Conservation (phyloP, 1,140 invertebrate species). For the Scaptomyza hsui region DNA sequence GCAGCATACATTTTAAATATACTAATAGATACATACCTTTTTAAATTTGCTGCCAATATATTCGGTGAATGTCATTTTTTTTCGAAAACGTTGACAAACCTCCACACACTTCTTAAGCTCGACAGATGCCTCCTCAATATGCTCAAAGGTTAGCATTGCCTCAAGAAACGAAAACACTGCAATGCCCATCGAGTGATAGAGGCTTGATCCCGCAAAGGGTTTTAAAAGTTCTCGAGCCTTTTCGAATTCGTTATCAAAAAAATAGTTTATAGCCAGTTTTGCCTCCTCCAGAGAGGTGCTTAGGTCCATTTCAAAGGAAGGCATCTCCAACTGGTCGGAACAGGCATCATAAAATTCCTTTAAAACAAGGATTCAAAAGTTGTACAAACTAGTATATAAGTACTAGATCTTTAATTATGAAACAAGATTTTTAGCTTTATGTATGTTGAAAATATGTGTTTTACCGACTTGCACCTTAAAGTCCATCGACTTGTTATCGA, state of each 20-base stretch:
- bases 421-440: too few relatives aligned
- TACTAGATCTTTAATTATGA: too few relatives aligned
- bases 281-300: conserved; percentile 88
- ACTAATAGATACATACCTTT: conserved; percentile 73
- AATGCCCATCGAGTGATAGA: conserved; percentile 96
- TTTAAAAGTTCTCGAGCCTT: conserved; percentile 90
- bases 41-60: conserved; percentile 93
- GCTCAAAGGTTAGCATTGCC: conserved; percentile 96
- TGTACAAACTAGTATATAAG: not conserved
- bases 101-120: conserved; percentile 90
- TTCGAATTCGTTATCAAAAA: conserved; percentile 95
- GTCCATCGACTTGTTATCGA: too few relatives aligned
- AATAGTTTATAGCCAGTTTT: conserved; percentile 89
- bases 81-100: conserved; percentile 90
- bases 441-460: too few relatives aligned
- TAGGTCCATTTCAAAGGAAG: conserved; percentile 85
- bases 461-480: too few relatives aligned
- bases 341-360: conserved; percentile 31
- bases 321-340: not conserved
- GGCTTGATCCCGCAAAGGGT: conserved; percentile 91
- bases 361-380: too few relatives aligned
- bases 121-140: conserved; percentile 90
- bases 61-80: conserved; percentile 90
- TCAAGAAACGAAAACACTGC: conserved; percentile 96
- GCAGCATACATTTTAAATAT: too few relatives aligned